Evolutionary conservation across 2,888 invertebrate genomes (phyloP), one percentile per base, ranked within the genome.

Genomic region (Marasmarcha lunaedactyla): DNA sequence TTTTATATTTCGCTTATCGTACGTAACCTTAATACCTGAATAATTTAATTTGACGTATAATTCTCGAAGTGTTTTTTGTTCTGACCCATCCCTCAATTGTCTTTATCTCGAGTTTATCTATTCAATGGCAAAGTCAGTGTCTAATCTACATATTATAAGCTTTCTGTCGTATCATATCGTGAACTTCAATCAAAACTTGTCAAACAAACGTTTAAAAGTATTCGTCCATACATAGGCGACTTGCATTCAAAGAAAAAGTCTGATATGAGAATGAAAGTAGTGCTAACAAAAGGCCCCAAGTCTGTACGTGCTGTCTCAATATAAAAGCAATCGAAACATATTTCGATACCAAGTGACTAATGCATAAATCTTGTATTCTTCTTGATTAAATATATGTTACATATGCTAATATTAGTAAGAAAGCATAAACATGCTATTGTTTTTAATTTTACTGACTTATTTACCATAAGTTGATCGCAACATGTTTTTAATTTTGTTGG

Each of bases 351-450:
- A 25, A n/a, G n/a, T n/a, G 42, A 42, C 54, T 57, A 58, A 61
- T 59, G 58, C 52, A 56, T 43, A 49, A 56, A 45, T 43, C 59
- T 44, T 59, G 59, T 59, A 52, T 47, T 48, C 46, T 38, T 47
- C 40, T 35, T 25, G 25, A 6, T 25, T 11, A 33, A n/a, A 4
- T 48, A 46, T 49, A 50, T 39, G 40, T 33, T 43, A 59, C 59
- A 55, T 44, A 45, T 56, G 59, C 57, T 51, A 52, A 54, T 56
- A 58, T 61, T 61, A 58, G 58, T 59, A 49, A 46, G 48, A n/a
- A n/a, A n/a, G n/a, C n/a, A n/a, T n/a, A n/a, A n/a, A n/a, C n/a
- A n/a, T n/a, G n/a, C n/a, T n/a, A n/a, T n/a, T n/a, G n/a, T n/a
- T n/a, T n/a, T n/a, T n/a, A n/a, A n/a, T n/a, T n/a, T n/a, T n/a